A percentile compares a stretch with the other conserved stretches of the same genome.
These are phyloP conservation scores for Trinectes maculatus DNA, from an alignment of 2,113 vertebrate genomes.

Conservation along the genomic window DNA sequence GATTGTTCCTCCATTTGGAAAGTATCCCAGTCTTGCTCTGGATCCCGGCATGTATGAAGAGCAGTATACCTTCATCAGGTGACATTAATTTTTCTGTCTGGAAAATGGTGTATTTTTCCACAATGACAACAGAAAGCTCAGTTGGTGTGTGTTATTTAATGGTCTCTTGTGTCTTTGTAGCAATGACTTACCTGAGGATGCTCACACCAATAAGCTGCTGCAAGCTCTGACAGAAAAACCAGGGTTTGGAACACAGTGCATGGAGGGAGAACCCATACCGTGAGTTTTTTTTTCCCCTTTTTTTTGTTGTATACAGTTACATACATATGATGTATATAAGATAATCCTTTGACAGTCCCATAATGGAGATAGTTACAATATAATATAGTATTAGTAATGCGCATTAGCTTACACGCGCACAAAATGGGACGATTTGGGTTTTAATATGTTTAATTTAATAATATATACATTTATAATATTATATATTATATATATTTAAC, in stretches of 20 bases:
- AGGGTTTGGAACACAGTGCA: conserved; percentile 91
- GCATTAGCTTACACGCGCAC: not conserved
- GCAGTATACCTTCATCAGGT: conserved; percentile 97
- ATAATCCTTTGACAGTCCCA: no score
- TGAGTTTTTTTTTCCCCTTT: conserved; percentile 78
- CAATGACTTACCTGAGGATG: conserved; percentile 92
- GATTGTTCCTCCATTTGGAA: conserved; percentile 96
- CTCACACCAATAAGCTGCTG: conserved; percentile 84
- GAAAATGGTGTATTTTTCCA: not conserved
- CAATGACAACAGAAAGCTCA: not conserved
- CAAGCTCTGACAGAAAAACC: conserved; percentile 85
- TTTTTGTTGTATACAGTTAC: not conserved
- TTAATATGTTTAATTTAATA: no score
- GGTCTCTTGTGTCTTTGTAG: conserved; percentile 68
- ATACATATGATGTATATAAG: not conserved
- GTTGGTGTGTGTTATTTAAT: not conserved
- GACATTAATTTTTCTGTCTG: not conserved
- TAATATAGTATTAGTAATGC: no score
- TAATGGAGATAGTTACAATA: no score
- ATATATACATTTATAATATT: no score
- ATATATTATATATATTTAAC: no score
- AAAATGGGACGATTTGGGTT: not conserved
- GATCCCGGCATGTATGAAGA: conserved; percentile 96
- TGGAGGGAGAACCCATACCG: conserved; percentile 84
- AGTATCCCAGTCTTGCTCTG: conserved; percentile 92